Percentiles rank a stretch among this genome's conserved stretches.
Conservation (phyloP, 2,888 invertebrate genomes). For the Nephrotoma guestfalica region DNA sequence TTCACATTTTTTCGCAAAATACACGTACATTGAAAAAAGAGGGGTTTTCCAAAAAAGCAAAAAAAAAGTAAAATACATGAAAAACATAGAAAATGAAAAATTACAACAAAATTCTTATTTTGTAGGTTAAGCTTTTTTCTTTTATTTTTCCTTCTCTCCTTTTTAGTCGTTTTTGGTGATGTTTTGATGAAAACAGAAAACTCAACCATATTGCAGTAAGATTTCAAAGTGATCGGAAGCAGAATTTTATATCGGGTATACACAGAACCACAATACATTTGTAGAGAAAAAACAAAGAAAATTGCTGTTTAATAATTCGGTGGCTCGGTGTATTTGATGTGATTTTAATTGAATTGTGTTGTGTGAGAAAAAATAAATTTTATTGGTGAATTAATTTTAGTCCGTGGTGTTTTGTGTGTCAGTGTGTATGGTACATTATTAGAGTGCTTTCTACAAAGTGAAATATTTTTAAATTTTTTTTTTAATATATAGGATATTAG, state of each 20-base stretch:
- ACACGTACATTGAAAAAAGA: background rate
- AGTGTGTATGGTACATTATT: background rate
- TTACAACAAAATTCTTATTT: background rate
- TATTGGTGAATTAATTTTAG: background rate
- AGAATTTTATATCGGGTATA: background rate
- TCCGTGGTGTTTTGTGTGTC: background rate
- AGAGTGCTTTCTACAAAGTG: background rate
- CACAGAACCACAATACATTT: background rate
- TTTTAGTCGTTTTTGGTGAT: background rate
- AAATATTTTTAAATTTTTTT: background rate
- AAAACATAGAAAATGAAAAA: background rate
- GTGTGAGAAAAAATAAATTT: background rate
- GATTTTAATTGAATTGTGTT: background rate
- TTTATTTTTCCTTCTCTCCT: background rate
- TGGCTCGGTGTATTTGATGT: background rate
- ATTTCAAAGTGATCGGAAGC: constrained; percentile 2
- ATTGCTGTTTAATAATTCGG: background rate
- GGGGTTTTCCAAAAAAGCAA: background rate
- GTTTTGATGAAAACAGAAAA: background rate
- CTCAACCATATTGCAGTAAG: constrained; percentile 4
- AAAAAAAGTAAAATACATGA: background rate
- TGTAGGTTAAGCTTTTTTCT: background rate
- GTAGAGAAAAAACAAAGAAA: background rate
- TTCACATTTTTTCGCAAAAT: background rate
- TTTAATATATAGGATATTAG: background rate